Evolutionary conservation across 2,888 invertebrate species (phyloP), one percentile per base, ranked within the genome.

Genomic region (Nymphalis polychloros): DNA sequence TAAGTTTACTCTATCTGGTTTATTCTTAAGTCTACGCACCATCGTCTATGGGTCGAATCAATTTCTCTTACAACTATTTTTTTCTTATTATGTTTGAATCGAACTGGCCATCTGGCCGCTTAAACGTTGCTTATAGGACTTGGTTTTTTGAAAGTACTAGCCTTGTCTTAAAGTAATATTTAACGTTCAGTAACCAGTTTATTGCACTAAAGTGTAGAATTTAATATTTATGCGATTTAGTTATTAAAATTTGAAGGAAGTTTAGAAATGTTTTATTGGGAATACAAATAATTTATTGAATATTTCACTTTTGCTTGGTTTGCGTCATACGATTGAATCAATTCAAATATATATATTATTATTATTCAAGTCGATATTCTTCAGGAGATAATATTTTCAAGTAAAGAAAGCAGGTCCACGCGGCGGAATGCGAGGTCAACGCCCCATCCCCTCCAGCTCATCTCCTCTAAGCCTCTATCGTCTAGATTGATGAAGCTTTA

Each of bases 401-500:
- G 86, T 88, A 90, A 90, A 84, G 88, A 90, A 90, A 89, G 87
- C 90, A 88, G 86, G 90, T 86, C 86, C 81, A 79, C 83, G 85
- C 83, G 82, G 82, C 84, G 91, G 92, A 92, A 92, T 92, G 90
- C 86, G 80, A 83, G 92, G 92, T 92, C 91, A 90, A 76, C 88
- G 91, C 75, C 89, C 92, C 84, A 74, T 71, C 74, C 87, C 82
- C 86, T 82, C 68, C 68, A 69, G 71, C 65, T 77, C 82, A 85
- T 85, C 86, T 84, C 81, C 76, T 88, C 89, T 84, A 85, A 87
- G 83, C 84, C 86, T 86, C 84, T 85, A 91, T 89, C 88, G 84
- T 78, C 84, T 86, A 89, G 88, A 90, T 90, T 87, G 86, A 90
- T 89, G 84, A 81, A 82, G 69, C 75, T 80, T 79, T 82, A 76